A percentile compares a stretch with the other conserved stretches of the same genome.
These are phyloP conservation scores for Chalcis sispes DNA, from an alignment of 2,888 invertebrate species.

Conservation along the genomic window DNA sequence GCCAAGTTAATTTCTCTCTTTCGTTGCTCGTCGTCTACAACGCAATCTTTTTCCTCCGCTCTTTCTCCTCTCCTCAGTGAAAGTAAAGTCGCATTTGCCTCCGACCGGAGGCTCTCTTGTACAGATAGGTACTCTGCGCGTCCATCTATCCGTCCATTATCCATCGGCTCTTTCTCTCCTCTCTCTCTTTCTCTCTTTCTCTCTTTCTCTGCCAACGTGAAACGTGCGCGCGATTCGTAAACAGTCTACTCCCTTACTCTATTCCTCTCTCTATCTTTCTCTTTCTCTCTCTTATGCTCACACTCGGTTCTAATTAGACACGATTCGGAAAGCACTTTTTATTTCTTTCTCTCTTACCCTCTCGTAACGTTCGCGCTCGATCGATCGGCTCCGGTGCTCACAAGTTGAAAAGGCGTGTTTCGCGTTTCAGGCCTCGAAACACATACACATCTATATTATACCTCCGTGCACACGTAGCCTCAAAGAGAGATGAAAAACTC, in stretches of 20 bases:
- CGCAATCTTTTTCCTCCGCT: not conserved
- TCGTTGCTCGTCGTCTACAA: too few relatives aligned
- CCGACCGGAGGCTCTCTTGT: not conserved
- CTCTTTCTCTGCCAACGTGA: slow-evolving; percentile 13
- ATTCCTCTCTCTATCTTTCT: not conserved
- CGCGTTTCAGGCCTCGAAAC: too few relatives aligned
- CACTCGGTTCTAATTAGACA: slow-evolving; percentile 56
- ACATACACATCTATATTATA: not conserved
- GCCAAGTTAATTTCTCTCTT: slow-evolving; percentile 16
- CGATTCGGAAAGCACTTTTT: slow-evolving; percentile 54
- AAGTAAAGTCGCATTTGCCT: slow-evolving; percentile 28
- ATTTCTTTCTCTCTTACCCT: slow-evolving; percentile 22
- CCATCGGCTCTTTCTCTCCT: slow-evolving; percentile 25
- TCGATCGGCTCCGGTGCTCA: slow-evolving; percentile 10
- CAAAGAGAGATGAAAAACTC: not conserved
- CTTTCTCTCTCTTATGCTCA: slow-evolving; percentile 3
- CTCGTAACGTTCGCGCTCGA: not conserved
- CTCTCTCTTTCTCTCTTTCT: not conserved
- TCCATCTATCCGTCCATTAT: slow-evolving; percentile 48
- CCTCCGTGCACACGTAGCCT: not conserved
- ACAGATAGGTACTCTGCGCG: not conserved
- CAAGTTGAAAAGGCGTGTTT: slow-evolving; percentile 9
- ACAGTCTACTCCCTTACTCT: slow-evolving; percentile 47
- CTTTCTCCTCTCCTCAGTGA: too few relatives aligned
- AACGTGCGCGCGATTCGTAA: slow-evolving; percentile 58